Conservation (phyloP, 2,797 vertebrate species). For the Ciconia nigra region DNA sequence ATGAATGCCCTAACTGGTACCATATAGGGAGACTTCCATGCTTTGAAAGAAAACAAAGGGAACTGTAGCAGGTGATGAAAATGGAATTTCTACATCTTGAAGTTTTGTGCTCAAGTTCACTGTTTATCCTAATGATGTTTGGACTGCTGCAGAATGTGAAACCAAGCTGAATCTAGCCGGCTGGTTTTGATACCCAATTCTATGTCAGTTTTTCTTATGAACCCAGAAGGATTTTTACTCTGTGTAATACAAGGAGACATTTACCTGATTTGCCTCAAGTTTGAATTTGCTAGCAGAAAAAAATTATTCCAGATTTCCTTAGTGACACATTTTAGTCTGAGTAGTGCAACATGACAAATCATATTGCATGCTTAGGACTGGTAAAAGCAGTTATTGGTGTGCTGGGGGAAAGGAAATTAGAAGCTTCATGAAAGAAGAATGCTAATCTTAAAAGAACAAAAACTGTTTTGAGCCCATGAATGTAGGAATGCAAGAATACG, state of each 20-base stretch:
- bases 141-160: neutral
- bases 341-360: neutral
- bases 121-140: neutral
- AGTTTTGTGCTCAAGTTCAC: neutral
- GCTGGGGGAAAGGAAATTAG: neutral
- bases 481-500: neutral
- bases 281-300: neutral
- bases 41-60: neutral
- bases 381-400: neutral
- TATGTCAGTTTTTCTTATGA: neutral
- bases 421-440: neutral
- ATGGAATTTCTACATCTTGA: neutral
- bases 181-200: neutral
- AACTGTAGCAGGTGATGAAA: neutral
- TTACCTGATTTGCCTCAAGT: slow-evolving; percentile 36
- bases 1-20: neutral
- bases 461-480: neutral
- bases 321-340: slow-evolving; percentile 1
- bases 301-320: neutral
- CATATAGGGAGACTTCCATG: neutral
- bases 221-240: neutral
- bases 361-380: neutral
- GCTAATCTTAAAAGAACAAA: neutral
- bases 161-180: neutral
- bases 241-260: neutral